Percentiles rank a stretch among this genome's conserved stretches.
phyloP scores from a whole-genome alignment of 2,888 invertebrate genomes.

The Philonicus albiceps region DNA sequence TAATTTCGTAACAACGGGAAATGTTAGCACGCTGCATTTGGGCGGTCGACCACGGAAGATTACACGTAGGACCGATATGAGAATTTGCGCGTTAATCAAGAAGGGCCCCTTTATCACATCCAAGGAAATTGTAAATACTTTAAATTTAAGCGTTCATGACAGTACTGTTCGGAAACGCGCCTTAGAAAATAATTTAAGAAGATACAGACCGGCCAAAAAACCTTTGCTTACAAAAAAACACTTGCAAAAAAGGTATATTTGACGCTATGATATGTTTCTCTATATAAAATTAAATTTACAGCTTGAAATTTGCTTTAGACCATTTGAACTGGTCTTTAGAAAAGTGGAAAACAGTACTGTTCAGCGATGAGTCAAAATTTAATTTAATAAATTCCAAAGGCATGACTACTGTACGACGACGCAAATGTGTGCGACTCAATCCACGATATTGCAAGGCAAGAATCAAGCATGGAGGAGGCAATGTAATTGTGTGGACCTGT shows the following conservation, averaged over 20 bases:
- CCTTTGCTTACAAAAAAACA: slow-evolving; percentile 25
- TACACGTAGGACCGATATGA: too few relatives aligned
- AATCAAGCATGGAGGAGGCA: too few relatives aligned
- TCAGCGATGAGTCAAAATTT: slow-evolving; percentile 41
- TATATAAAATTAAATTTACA: slow-evolving; percentile 3
- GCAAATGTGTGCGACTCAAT: neutral
- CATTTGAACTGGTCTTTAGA: slow-evolving; percentile 36
- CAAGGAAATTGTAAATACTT: neutral
- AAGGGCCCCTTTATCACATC: slow-evolving; percentile 29
- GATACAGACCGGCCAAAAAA: slow-evolving; percentile 36
- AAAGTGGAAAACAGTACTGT: slow-evolving; percentile 44
- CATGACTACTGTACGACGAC: slow-evolving; percentile 4
- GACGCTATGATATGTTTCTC: neutral
- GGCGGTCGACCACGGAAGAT: slow-evolving; percentile 33
- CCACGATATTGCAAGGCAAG: neutral
- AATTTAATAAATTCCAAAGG: slow-evolving; percentile 40
- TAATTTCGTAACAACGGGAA: neutral
- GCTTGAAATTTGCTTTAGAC: slow-evolving; percentile 14
- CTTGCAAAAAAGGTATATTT: slow-evolving; percentile 6
- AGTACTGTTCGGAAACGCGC: slow-evolving; percentile 24
- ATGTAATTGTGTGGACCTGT: too few relatives aligned
- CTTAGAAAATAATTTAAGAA: slow-evolving; percentile 12
- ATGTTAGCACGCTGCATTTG: slow-evolving; percentile 5
- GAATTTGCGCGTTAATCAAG: neutral
- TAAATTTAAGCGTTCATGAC: neutral